Percentiles rank a stretch among this genome's conserved stretches.
Evolutionary conservation across 2,888 invertebrate species (phyloP).

Genomic region (Tholera decimalis): DNA sequence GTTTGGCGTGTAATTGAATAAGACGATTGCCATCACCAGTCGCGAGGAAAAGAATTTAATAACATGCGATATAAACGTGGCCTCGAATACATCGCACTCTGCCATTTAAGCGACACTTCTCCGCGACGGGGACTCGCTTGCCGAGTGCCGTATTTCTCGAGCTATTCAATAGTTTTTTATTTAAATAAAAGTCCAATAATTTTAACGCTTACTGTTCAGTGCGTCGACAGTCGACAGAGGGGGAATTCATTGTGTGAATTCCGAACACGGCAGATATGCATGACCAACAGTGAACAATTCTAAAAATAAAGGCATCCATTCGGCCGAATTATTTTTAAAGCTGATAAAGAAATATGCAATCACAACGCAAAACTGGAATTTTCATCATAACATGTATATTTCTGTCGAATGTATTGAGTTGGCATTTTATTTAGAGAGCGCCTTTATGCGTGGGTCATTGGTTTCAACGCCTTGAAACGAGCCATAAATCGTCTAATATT

Average conservation of each 20-base stretch:
- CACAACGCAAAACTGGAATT: constrained; percentile 51
- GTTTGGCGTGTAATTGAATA: constrained; percentile 88
- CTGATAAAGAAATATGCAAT: constrained; percentile 59
- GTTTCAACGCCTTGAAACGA: constrained; percentile 76
- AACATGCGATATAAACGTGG: constrained; percentile 81
- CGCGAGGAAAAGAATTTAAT: constrained; percentile 88
- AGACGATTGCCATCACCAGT: constrained; percentile 87
- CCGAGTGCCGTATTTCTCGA: constrained; percentile 55
- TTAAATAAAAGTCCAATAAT: constrained; percentile 85
- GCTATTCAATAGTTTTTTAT: constrained; percentile 78
- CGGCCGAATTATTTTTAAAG: constrained; percentile 58
- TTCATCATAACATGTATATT: constrained; percentile 50
- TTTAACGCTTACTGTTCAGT: constrained; percentile 76
- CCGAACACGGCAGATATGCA: constrained; percentile 48
- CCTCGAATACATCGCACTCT: constrained; percentile 71
- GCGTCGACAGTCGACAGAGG: constrained; percentile 75
- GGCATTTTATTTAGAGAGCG: constrained; percentile 71
- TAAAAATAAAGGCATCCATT: constrained; percentile 61
- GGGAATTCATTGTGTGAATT: constrained; percentile 73
- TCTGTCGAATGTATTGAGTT: constrained; percentile 63
- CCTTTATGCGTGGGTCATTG: constrained; percentile 74
- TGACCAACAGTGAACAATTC: constrained; percentile 59
- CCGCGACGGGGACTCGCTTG: constrained; percentile 46
- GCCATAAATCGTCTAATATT: constrained; percentile 79
- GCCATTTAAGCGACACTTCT: constrained; percentile 70